Percentiles rank a stretch among this genome's conserved stretches.
Conservation (phyloP, 92 coral and sea anemone species). For the Actinernus sp. region DNA sequence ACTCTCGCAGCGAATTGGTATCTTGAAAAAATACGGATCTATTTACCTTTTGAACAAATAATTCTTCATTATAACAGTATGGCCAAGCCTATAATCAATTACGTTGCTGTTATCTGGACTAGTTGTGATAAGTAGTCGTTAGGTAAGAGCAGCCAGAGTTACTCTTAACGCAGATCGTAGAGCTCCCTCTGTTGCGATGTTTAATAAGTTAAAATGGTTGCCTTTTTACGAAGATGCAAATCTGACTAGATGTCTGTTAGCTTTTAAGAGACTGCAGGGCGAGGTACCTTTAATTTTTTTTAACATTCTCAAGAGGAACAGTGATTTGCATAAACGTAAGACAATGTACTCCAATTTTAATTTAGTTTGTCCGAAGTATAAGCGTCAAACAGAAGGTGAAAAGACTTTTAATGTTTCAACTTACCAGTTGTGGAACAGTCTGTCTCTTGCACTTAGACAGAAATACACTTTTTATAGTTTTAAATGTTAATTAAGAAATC, state of each 20-base stretch:
- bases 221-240: no score
- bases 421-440: no score
- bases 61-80: not conserved
- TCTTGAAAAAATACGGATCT: not conserved
- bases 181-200: no score
- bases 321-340: slow-evolving; percentile 4
- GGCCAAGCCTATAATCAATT: not conserved
- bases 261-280: slow-evolving; percentile 8
- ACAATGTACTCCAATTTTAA: not conserved
- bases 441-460: no score
- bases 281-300: slow-evolving; percentile 2
- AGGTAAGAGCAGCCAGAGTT: no score
- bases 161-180: no score
- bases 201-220: no score
- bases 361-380: slow-evolving; percentile 8
- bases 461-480: no score
- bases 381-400: slow-evolving; percentile 8
- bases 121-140: not conserved
- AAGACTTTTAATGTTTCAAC: no score
- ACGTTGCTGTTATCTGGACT: slow-evolving; percentile 1
- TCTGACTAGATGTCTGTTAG: no score
- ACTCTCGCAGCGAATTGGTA: no score
- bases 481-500: no score
- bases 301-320: not conserved
- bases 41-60: not conserved